A percentile compares a stretch with the other conserved stretches of the same genome.
These are phyloP conservation scores for Agrotis clavis DNA, from an alignment of 2,888 invertebrate genomes.

Conservation along the genomic window DNA sequence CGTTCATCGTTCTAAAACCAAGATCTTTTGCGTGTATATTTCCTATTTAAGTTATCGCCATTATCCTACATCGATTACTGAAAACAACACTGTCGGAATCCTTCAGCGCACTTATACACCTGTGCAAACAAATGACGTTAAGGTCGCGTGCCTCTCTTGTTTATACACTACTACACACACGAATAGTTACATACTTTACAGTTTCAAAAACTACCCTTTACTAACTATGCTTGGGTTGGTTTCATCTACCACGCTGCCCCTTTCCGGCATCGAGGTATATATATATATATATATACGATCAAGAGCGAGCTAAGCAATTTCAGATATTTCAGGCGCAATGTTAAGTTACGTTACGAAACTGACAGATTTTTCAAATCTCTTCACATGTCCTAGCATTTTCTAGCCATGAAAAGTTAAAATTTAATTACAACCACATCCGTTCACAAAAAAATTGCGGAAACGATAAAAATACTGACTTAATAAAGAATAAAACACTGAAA, in stretches of 20 bases:
- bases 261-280: too few species aligned
- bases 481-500: constrained; percentile 49
- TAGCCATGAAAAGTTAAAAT: background rate
- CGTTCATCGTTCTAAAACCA: background rate
- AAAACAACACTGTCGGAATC: constrained; percentile 24
- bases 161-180: constrained; percentile 12
- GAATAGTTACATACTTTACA: background rate
- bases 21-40: background rate
- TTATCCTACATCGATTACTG: background rate
- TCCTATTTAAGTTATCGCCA: background rate
- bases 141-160: constrained; percentile 51
- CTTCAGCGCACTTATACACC: constrained; percentile 30
- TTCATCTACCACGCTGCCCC: too few species aligned
- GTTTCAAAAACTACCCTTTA: background rate
- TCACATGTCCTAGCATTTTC: constrained; percentile 15
- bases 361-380: background rate
- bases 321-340: too few species aligned
- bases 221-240: too few species aligned
- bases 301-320: too few species aligned
- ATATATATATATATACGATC: too few species aligned
- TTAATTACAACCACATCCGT: constrained; percentile 13
- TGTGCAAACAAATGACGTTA: constrained; percentile 44
- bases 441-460: constrained; percentile 40
- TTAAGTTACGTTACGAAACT: constrained; percentile 12
- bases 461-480: constrained; percentile 44